Evolutionary conservation across 2,888 invertebrate species (phyloP).

Genomic region (Mesodorylaimus sp.): DNA sequence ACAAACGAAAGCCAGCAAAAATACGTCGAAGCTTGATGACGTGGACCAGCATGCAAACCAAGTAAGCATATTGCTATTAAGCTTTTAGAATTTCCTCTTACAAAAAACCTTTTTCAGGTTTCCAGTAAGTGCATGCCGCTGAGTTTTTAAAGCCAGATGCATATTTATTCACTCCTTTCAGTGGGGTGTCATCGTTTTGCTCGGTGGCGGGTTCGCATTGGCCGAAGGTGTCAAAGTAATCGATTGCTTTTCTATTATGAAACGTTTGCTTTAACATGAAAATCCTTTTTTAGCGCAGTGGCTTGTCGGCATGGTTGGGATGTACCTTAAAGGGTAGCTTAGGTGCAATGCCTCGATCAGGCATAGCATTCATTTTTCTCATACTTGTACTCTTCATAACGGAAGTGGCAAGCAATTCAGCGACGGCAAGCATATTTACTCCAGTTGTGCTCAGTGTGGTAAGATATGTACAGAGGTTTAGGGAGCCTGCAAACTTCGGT

Average conservation of each 20-base stretch:
- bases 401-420: slow-evolving; percentile 20
- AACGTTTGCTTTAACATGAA: too few relatives aligned
- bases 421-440: slow-evolving; percentile 22
- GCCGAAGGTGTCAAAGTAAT: too few relatives aligned
- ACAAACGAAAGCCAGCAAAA: too few relatives aligned
- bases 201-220: slow-evolving; percentile 26
- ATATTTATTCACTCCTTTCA: too few relatives aligned
- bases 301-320: not conserved
- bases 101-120: too few relatives aligned
- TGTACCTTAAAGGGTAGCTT: not conserved
- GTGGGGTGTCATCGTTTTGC: slow-evolving; percentile 22
- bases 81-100: too few relatives aligned
- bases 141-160: too few relatives aligned
- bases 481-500: too few relatives aligned
- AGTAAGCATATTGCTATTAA: too few relatives aligned
- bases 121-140: too few relatives aligned
- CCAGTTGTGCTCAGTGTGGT: slow-evolving; percentile 19
- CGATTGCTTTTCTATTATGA: too few relatives aligned
- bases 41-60: slow-evolving; percentile 20
- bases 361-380: slow-evolving; percentile 12
- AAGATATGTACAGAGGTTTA: too few relatives aligned
- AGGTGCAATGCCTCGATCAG: not conserved
- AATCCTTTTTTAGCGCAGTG: not conserved
- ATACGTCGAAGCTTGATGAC: slow-evolving; percentile 15
- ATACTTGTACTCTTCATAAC: slow-evolving; percentile 14